Base-by-base conservation (phyloP, 1,140 invertebrate species). In the Drosophila seguyi region DNA sequence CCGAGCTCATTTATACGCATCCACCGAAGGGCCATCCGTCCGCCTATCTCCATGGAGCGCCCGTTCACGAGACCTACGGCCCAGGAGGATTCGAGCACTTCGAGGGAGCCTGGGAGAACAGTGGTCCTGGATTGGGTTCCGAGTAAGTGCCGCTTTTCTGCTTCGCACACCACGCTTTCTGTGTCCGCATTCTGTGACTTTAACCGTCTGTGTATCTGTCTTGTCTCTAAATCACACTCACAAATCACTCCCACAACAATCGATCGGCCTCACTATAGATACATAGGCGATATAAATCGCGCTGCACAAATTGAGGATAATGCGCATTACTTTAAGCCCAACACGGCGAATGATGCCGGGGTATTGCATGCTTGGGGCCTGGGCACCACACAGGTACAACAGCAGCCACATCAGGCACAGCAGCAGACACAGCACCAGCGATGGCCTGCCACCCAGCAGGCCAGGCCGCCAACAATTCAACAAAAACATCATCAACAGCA, bases 281-380 rank as follows among this genome's bases (percentile, higher is more conserved):
- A 94, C 69, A 92, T 95, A 75, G 92, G 92, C 62, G 94, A 94
- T 78, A 94, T 94, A 59, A 92, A 90, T 90, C 93, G 95, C 59
- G 94, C 93, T 75, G 94, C 94, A 48, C 94, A 94, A 78, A 93
- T 94, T 10, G 82, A 92, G 47, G 93, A 91, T 58, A 91, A 90
- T 75, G 48, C 76, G 45, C 81, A 73, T 78, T 81, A 77, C 61
- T 94, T 94, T 86, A 94, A 94, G 66, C 94, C 94, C 4, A 90
- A 94, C 39, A 92, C 93, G 31, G 85, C 92, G 3, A 92, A 93
- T 44, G 94, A 94, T 73, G 93, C 93, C 5, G 94, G 94, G 68
- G 94, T 94, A 57, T 94, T 95, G 61, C 94, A 94, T 67, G 83
- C 93, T 31, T 95, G 94, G 94, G 94, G 94, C 52, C 90, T 94